These are phyloP conservation scores for Reinhardtius hippoglossoides DNA, from an alignment of 2,113 vertebrate species.

Conservation along the genomic window DNA sequence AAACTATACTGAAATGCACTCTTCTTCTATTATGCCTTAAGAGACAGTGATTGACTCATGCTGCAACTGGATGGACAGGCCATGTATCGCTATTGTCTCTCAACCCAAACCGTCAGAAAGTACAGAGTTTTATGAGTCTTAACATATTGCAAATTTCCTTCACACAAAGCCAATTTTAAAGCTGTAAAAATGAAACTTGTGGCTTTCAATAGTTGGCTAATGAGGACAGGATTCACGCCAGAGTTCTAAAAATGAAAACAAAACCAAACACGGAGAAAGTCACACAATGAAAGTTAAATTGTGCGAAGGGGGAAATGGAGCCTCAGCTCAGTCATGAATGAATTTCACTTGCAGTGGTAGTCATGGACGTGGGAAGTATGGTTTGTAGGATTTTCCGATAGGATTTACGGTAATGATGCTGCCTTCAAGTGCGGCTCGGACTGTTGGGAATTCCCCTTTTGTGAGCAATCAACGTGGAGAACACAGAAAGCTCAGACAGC, in stretches of 20 bases:
- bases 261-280: not conserved
- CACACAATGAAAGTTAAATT: not conserved
- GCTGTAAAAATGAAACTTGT: not conserved
- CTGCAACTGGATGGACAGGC: too few relatives aligned
- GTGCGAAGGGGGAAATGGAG: not conserved
- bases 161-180: not conserved
- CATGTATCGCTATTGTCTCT: not conserved
- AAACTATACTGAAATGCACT: too few relatives aligned
- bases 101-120: too few relatives aligned
- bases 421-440: not conserved
- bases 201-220: not conserved
- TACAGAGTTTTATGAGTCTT: not conserved
- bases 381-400: not conserved
- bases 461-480: not conserved
- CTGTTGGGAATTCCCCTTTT: not conserved
- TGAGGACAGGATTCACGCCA: not conserved
- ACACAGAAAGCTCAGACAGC: not conserved
- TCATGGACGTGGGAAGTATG: not conserved
- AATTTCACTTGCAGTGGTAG: constrained; percentile 10
- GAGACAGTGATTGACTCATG: too few relatives aligned
- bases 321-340: not conserved
- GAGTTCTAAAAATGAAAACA: not conserved
- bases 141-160: not conserved
- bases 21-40: too few relatives aligned
- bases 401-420: not conserved